Evolutionary conservation across 2,888 invertebrate genomes (phyloP), one percentile per base, ranked within the genome.

Genomic region (Apamea monoglypha): DNA sequence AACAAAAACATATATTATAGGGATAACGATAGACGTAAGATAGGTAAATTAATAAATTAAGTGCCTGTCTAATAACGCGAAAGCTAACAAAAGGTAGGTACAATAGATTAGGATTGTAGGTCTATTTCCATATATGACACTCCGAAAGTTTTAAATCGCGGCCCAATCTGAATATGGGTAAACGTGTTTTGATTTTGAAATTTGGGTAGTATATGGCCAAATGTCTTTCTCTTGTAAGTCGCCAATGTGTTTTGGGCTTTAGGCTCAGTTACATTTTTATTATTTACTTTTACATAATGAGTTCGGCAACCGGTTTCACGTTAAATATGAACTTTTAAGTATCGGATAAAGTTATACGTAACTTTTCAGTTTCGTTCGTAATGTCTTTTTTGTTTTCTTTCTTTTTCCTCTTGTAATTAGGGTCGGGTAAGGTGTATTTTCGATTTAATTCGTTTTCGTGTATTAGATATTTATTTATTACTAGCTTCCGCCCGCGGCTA

Each of bases 271-370:
- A 53, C 1, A 16, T 40, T 83, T 76, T 61, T 76, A 56, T 71
- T 74, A 64, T 81, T 66, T 66, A 61, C 53, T 67, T 82, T 70
- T 78, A 40, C 18, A 12, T 36, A 67, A 66, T 67, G 66, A 67
- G 32, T 82, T 67, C 16, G 16, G 29, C 32, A 83, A 78, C 70
- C 63, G 36, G 66, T 47, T 82, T 14, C 47, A 40, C 40, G 29
- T 74, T 63, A 29, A 64, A 3, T 69, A 61, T 75, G 75, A 76
- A 76, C 73, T 73, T 79, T 74, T 61, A 63, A 40, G 73, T 36
- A 63, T 63, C 40, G 47, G n/a, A 56, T 29, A 67, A 40, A 44
- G 53, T 68, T 64, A 3, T 71, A 66, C 70, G 44, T 82, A 77
- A 74, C 47, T 47, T 25, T 67, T 59, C 1, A 47, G 40, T 56